A percentile compares a stretch with the other conserved stretches of the same genome.
Evolutionary conservation across 2,888 invertebrate species (phyloP).

Genomic region (Ecdyonurus torrentis): DNA sequence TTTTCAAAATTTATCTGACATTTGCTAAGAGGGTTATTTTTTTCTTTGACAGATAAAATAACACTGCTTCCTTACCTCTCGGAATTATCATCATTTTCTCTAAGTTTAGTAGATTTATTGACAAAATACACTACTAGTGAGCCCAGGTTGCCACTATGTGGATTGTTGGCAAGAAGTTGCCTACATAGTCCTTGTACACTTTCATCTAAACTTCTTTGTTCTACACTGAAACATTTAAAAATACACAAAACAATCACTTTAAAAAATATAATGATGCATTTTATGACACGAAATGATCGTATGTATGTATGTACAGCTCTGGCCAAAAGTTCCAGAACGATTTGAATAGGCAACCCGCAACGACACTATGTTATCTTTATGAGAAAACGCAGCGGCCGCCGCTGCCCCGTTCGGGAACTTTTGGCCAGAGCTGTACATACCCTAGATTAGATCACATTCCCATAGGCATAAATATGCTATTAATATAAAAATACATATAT

Average conservation of each 20-base stretch:
- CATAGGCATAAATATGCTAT: neutral
- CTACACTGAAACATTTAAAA: slow-evolving; percentile 39
- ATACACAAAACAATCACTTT: neutral
- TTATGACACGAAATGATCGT: neutral
- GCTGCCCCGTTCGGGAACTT: no score
- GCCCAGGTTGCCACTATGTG: slow-evolving; percentile 76
- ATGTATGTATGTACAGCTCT: neutral
- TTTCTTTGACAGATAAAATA: no score
- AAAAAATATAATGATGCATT: neutral
- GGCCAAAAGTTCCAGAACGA: no score
- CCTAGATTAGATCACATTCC: neutral
- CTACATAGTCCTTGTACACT: slow-evolving; percentile 56
- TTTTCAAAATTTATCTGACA: no score
- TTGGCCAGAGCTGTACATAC: no score
- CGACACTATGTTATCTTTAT: no score
- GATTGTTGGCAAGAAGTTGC: slow-evolving; percentile 66
- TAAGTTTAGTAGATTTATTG: slow-evolving; percentile 1
- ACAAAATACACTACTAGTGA: slow-evolving; percentile 70
- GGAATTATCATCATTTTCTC: neutral
- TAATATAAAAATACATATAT: slow-evolving; percentile 17
- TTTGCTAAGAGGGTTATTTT: no score
- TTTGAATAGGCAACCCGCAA: no score
- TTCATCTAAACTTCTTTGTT: slow-evolving; percentile 66
- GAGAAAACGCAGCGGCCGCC: no score
- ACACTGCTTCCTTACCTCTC: slow-evolving; percentile 4